These are phyloP conservation scores for Pseudonaja textilis DNA, from an alignment of 2,113 vertebrate genomes.

Conservation along the genomic window DNA sequence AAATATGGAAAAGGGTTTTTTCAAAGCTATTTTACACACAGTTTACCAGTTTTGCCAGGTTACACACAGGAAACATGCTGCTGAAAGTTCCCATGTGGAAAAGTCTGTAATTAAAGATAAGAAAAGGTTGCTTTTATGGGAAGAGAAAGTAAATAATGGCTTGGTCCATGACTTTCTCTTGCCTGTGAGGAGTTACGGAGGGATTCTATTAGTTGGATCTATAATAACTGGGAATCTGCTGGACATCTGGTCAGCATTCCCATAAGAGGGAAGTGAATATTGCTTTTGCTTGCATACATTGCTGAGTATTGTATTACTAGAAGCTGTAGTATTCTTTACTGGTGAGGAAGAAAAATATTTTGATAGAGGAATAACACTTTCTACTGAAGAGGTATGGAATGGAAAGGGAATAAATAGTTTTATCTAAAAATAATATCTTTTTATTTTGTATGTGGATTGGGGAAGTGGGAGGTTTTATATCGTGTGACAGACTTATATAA, in stretches of 20 bases:
- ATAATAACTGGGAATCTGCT: not conserved
- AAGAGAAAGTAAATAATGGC: not conserved
- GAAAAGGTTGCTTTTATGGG: not conserved
- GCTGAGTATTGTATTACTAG: not conserved
- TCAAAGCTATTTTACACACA: not conserved
- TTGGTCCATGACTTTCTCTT: not conserved
- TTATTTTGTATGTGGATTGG: not conserved
- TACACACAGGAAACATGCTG: not conserved
- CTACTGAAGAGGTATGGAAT: not conserved
- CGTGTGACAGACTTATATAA: not conserved
- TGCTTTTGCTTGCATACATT: not conserved
- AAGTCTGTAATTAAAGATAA: not conserved
- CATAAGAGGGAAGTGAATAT: not conserved
- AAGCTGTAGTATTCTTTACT: not conserved
- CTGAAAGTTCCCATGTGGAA: not conserved
- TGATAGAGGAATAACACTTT: not conserved
- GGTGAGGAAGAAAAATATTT: not conserved
- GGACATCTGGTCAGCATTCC: not conserved
- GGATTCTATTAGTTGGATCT: not conserved
- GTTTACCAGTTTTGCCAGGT: too few relatives aligned
- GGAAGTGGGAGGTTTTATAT: not conserved
- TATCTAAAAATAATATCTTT: not conserved
- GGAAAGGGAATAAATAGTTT: not conserved
- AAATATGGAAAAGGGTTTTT: not conserved
- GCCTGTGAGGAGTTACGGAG: not conserved